Percentiles rank a stretch among this genome's conserved stretches.
Conservation (phyloP, 2,797 vertebrate genomes). For the Carcharodon carcharias region DNA sequence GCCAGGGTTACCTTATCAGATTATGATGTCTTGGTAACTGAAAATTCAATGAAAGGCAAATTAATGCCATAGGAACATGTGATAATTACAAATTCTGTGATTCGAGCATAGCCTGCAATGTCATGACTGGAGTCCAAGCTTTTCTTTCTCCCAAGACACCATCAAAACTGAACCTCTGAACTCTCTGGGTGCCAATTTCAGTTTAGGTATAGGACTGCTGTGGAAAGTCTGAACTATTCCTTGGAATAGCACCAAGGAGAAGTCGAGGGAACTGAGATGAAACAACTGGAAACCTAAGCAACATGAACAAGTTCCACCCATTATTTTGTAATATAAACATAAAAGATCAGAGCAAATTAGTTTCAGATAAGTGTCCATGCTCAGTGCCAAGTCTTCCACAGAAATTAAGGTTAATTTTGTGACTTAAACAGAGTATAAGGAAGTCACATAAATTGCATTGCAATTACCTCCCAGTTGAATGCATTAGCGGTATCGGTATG, state of each 20-base stretch:
- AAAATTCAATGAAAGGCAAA: neutral
- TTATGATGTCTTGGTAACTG: neutral
- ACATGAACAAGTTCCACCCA: neutral
- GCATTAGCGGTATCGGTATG: constrained; percentile 6
- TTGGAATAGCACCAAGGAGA: neutral
- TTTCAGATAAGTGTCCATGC: neutral
- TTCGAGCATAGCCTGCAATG: neutral
- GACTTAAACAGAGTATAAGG: constrained; percentile 15
- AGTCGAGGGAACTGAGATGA: neutral
- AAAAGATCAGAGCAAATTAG: neutral
- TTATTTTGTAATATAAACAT: neutral
- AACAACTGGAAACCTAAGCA: neutral
- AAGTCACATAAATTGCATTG: neutral
- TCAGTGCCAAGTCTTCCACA: neutral
- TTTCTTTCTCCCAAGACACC: neutral
- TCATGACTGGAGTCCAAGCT: neutral
- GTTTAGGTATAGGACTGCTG: neutral
- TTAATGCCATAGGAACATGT: neutral
- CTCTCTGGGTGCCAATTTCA: no score
- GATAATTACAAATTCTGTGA: neutral
- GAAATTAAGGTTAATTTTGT: constrained; percentile 28
- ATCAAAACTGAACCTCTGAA: neutral
- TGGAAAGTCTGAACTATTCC: neutral
- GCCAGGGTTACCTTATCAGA: constrained; percentile 17
- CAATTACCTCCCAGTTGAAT: constrained; percentile 29